These are phyloP conservation scores for Caretta caretta DNA, from an alignment of 2,113 vertebrate genomes.

Conservation along the genomic window DNA sequence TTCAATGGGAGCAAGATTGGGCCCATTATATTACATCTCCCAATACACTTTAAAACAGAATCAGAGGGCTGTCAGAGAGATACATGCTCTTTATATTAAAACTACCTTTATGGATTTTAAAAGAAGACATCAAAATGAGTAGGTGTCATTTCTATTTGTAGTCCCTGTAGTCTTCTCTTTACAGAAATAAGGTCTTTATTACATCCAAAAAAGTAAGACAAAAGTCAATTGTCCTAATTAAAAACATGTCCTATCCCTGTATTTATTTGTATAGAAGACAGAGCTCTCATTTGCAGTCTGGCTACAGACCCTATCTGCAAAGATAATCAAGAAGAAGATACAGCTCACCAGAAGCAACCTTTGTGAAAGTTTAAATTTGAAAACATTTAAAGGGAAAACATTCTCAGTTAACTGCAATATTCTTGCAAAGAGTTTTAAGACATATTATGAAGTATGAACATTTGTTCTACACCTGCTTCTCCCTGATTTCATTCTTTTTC, in stretches of 20 bases:
- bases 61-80: background rate
- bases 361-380: background rate
- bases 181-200: background rate
- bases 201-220: background rate
- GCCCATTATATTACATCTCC: background rate
- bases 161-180: background rate
- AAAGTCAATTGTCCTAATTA: background rate
- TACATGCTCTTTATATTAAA: accelerated
- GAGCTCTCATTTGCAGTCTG: background rate
- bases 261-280: background rate
- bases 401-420: accelerated
- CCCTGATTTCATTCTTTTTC: background rate
- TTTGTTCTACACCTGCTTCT: background rate
- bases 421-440: background rate
- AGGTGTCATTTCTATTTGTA: background rate
- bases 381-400: background rate
- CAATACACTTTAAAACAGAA: accelerated
- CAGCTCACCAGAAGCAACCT: background rate
- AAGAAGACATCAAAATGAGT: background rate
- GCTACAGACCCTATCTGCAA: background rate
- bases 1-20: background rate
- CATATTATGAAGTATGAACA: background rate
- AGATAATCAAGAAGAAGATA: background rate
- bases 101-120: background rate
- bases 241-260: accelerated